Percentiles rank a stretch among this genome's conserved stretches.
phyloP scores from a whole-genome alignment of 1,140 invertebrate genomes.

The Microplitis demolitor region DNA sequence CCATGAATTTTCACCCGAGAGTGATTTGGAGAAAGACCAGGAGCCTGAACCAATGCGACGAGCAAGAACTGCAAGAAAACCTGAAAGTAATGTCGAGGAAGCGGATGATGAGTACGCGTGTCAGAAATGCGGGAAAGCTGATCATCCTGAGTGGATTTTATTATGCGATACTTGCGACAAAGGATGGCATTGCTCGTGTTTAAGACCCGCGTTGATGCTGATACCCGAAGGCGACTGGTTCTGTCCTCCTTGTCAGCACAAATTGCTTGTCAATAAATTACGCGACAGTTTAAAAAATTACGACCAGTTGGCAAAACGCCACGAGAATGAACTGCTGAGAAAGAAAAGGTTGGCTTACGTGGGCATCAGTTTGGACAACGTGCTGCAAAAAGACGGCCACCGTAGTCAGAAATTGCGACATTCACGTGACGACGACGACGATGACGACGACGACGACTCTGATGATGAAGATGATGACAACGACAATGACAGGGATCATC shows the following conservation, averaged over 20 bases:
- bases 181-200: conserved; percentile 93
- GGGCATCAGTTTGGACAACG: conserved; percentile 79
- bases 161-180: conserved; percentile 93
- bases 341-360: conserved; percentile 77
- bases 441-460: conserved; percentile 25
- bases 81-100: conserved; percentile 63
- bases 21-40: conserved; percentile 68
- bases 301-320: conserved; percentile 65
- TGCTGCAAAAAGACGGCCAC: conserved; percentile 60
- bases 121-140: conserved; percentile 83
- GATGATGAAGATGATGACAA: conserved; percentile 40
- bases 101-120: conserved; percentile 76
- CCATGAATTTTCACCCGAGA: conserved; percentile 88
- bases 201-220: conserved; percentile 86
- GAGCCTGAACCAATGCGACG: conserved; percentile 66
- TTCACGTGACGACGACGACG: conserved; percentile 26
- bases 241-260: conserved; percentile 93
- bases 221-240: conserved; percentile 98
- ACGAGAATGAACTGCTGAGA: conserved; percentile 73
- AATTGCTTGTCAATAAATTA: conserved; percentile 72
- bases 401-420: background rate
- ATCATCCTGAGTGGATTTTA: conserved; percentile 95
- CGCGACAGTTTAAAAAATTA: conserved; percentile 68
- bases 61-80: conserved; percentile 72
- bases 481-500: background rate